A percentile compares a stretch with the other conserved stretches of the same genome.
Conservation (phyloP, 2,888 invertebrate species). For the Strigamia crassipes region DNA sequence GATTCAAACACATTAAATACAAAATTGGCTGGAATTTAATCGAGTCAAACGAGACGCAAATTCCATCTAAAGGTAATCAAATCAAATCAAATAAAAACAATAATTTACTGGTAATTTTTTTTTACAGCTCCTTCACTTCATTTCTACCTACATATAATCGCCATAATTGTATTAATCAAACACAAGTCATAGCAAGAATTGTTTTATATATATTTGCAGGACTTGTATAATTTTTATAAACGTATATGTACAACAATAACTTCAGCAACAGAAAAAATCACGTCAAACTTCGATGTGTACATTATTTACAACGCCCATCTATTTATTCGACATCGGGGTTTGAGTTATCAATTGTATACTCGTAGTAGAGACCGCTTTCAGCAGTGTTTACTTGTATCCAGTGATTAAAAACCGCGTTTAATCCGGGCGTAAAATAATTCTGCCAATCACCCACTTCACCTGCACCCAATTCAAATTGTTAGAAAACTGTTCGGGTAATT, state of each 20-base stretch:
- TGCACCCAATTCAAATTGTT: not conserved
- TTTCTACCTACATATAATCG: not conserved
- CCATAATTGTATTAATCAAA: not conserved
- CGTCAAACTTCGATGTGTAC: not conserved
- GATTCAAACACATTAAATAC: conserved; percentile 22
- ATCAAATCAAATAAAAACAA: not conserved
- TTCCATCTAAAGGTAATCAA: conserved; percentile 25
- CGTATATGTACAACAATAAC: not conserved
- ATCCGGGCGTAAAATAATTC: conserved; percentile 48
- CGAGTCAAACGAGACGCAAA: not conserved
- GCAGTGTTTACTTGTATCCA: conserved; percentile 44
- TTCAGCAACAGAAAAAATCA: not conserved
- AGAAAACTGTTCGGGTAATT: not conserved
- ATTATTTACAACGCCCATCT: not conserved
- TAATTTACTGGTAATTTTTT: not conserved
- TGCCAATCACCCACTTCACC: conserved; percentile 49
- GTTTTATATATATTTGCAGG: not conserved
- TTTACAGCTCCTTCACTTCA: not conserved
- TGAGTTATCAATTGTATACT: conserved; percentile 27
- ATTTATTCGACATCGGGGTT: not conserved
- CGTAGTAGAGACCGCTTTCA: conserved; percentile 24
- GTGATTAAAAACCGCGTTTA: conserved; percentile 44
- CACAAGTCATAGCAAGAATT: not conserved
- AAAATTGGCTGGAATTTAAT: conserved; percentile 38
- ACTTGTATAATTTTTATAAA: not conserved